These are phyloP conservation scores for Cactoblastis cactorum DNA, from an alignment of 2,888 invertebrate genomes.

Conservation along the genomic window DNA sequence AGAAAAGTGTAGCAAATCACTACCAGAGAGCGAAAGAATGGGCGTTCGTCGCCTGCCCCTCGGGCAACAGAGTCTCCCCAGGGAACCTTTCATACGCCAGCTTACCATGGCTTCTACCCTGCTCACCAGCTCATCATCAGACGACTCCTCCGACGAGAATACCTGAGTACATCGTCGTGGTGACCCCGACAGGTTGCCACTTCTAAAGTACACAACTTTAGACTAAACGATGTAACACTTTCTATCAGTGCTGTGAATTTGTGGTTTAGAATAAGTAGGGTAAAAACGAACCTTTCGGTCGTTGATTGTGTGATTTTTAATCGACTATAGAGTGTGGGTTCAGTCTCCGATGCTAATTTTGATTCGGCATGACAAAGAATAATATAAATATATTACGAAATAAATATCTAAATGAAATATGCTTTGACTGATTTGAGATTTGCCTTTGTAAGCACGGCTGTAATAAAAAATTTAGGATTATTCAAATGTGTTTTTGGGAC, in stretches of 20 bases:
- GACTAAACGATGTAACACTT: constrained; percentile 42
- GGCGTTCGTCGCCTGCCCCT: constrained; percentile 73
- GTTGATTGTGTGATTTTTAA: background rate
- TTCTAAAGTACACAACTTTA: constrained; percentile 65
- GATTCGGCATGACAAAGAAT: background rate
- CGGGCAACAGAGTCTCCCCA: constrained; percentile 78
- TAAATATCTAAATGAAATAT: no score
- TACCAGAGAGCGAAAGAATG: constrained; percentile 80
- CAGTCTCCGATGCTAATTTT: no score
- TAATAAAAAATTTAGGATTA: no score
- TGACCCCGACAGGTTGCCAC: constrained; percentile 74
- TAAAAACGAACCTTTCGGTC: background rate
- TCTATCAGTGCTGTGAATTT: constrained; percentile 52
- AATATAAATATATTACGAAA: no score
- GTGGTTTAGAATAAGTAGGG: constrained; percentile 35
- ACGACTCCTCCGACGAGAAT: constrained; percentile 72
- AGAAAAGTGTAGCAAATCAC: constrained; percentile 82
- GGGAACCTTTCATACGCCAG: constrained; percentile 80
- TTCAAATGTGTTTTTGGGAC: no score
- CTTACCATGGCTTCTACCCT: constrained; percentile 81
- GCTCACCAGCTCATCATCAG: constrained; percentile 81
- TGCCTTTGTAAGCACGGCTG: no score
- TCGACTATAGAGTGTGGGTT: no score
- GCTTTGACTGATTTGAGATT: no score
- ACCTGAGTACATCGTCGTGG: constrained; percentile 76